Evolutionary conservation across 2,888 invertebrate genomes (phyloP).

Genomic region (Pecten maximus): DNA sequence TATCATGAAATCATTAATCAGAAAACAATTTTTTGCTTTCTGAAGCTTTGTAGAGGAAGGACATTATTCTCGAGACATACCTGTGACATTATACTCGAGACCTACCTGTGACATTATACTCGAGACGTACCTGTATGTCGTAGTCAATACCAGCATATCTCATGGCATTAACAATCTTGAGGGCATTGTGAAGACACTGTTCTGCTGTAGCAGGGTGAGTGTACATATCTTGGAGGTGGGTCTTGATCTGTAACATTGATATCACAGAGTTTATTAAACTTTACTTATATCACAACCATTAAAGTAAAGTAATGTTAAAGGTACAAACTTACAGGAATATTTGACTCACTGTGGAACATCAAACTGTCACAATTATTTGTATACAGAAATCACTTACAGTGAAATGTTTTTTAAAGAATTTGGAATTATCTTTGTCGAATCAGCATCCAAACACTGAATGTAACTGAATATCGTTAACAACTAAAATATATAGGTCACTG

Average conservation of each 20-base stretch:
- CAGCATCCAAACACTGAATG: background rate
- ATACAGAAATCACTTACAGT: background rate
- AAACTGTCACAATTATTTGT: too few relatives aligned
- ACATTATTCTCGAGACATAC: too few relatives aligned
- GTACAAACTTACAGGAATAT: background rate
- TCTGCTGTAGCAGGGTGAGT: constrained; percentile 80
- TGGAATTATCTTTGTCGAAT: too few relatives aligned
- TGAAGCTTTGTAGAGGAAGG: too few relatives aligned
- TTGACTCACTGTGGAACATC: too few relatives aligned
- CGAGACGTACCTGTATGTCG: constrained; percentile 77
- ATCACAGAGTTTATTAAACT: background rate
- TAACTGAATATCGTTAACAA: background rate
- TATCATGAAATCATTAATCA: too few relatives aligned
- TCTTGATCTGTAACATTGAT: constrained; percentile 72
- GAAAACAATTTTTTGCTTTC: too few relatives aligned
- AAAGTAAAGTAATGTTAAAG: too few relatives aligned
- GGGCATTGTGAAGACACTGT: constrained; percentile 81
- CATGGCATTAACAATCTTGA: constrained; percentile 81
- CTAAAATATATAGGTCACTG: background rate
- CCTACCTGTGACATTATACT: too few relatives aligned
- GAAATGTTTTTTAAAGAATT: too few relatives aligned
- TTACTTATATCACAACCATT: background rate
- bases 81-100: too few relatives aligned
- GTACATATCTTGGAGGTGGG: constrained; percentile 81
- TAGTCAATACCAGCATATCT: constrained; percentile 81